phyloP scores from a whole-genome alignment of 2,797 vertebrate species.

The Glyptemys insculpta region DNA sequence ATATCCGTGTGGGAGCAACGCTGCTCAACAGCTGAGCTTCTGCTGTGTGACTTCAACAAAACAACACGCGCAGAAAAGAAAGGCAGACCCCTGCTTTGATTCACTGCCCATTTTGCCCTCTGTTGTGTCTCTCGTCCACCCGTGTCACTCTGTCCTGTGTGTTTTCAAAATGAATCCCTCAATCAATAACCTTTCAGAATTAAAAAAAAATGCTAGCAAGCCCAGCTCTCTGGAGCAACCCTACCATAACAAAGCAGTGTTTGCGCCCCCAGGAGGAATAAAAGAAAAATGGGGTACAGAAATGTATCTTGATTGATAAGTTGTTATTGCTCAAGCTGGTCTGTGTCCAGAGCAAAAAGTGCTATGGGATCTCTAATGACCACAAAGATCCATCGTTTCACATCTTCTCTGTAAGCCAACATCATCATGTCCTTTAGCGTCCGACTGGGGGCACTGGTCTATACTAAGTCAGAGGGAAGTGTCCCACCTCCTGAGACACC shows the following conservation, averaged over 20 bases:
- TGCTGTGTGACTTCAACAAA: background rate
- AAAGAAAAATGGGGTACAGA: background rate
- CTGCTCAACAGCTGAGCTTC: background rate
- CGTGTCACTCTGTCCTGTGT: background rate
- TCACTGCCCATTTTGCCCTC: no score
- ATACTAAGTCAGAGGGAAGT: background rate
- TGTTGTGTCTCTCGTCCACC: background rate
- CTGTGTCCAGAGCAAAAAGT: background rate
- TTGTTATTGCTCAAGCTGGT: background rate
- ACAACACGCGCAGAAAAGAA: background rate
- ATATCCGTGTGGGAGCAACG: background rate
- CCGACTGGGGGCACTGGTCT: background rate
- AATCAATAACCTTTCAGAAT: background rate
- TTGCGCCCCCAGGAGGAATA: background rate
- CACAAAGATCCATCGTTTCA: background rate
- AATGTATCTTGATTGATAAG: background rate
- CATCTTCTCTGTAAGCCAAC: background rate
- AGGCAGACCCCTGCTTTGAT: background rate
- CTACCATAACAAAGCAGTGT: background rate
- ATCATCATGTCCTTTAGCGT: background rate
- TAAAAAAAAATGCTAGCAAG: background rate
- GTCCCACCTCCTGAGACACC: background rate
- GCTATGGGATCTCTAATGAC: background rate
- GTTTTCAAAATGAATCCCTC: background rate
- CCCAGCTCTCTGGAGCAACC: background rate